These are phyloP conservation scores for Amphiprion clarkii DNA, from an alignment of 2,797 vertebrate species.

Conservation along the genomic window DNA sequence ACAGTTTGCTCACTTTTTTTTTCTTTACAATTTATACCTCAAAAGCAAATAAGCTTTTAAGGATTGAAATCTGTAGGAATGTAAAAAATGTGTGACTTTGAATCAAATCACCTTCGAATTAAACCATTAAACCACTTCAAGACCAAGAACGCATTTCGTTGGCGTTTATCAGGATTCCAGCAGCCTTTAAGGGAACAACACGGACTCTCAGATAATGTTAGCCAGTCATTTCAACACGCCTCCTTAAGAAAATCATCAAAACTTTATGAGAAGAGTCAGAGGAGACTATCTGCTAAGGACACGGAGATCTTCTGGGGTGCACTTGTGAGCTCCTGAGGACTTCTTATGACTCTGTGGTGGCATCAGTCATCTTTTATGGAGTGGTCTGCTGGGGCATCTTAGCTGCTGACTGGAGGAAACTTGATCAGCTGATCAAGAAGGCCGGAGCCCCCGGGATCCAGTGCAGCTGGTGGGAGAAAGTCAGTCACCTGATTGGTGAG, in stretches of 20 bases:
- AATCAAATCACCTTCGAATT: conserved; percentile 23
- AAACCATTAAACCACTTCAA: conserved; percentile 29
- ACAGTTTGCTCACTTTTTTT: too few relatives aligned
- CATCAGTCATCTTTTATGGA: too few relatives aligned
- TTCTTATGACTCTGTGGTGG: too few relatives aligned
- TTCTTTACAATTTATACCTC: neutral
- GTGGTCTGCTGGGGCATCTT: too few relatives aligned
- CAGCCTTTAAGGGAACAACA: conserved; percentile 33
- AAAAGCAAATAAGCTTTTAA: neutral
- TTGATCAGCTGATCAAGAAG: too few relatives aligned
- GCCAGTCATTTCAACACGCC: neutral
- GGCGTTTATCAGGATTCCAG: conserved; percentile 41
- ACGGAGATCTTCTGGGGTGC: too few relatives aligned
- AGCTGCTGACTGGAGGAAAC: too few relatives aligned
- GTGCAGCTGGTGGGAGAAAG: too few relatives aligned
- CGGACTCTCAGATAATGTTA: neutral
- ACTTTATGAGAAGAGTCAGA: neutral
- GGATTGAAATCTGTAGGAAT: neutral
- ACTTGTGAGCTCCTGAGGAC: too few relatives aligned
- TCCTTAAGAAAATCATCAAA: conserved; percentile 3
- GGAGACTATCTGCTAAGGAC: too few relatives aligned
- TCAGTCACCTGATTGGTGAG: too few relatives aligned
- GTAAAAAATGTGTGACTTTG: conserved; percentile 12
- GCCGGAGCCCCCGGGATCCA: too few relatives aligned
- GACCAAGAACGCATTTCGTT: conserved; percentile 20